A percentile compares a stretch with the other conserved stretches of the same genome.
These are phyloP conservation scores for Caenorhabditis plicata DNA, from an alignment of 2,888 invertebrate species.

Conservation along the genomic window DNA sequence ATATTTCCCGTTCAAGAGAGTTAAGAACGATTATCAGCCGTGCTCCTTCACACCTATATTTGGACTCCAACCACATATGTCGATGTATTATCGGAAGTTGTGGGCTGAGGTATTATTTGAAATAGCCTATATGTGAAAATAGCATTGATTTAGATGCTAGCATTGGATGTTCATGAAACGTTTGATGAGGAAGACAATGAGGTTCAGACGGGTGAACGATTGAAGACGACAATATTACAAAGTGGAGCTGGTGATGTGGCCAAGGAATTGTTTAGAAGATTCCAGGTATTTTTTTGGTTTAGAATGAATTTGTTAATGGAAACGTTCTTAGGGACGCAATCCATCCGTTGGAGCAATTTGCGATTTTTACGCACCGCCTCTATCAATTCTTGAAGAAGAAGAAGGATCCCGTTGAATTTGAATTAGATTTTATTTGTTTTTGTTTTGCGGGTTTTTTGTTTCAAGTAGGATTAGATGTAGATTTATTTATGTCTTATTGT, in stretches of 20 bases:
- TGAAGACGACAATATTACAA: slow-evolving; percentile 56
- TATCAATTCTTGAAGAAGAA: slow-evolving; percentile 37
- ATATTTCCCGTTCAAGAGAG: slow-evolving; percentile 78
- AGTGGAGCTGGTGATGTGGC: slow-evolving; percentile 58
- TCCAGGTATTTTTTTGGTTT: slow-evolving; percentile 43
- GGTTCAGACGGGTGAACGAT: slow-evolving; percentile 56
- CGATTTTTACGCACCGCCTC: slow-evolving; percentile 63
- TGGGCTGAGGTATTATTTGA: slow-evolving; percentile 44
- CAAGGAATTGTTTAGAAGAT: slow-evolving; percentile 58
- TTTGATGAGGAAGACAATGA: slow-evolving; percentile 59
- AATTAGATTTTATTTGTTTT: neutral
- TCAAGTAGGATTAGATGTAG: neutral
- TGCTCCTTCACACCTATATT: slow-evolving; percentile 83
- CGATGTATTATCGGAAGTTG: slow-evolving; percentile 63
- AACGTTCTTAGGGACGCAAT: slow-evolving; percentile 55
- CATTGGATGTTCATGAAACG: slow-evolving; percentile 62
- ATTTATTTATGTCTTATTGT: neutral
- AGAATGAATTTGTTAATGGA: neutral
- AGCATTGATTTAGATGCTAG: slow-evolving; percentile 62
- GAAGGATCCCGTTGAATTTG: neutral
- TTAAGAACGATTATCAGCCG: slow-evolving; percentile 78
- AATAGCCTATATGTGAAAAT: neutral
- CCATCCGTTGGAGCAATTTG: slow-evolving; percentile 64
- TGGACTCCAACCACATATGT: slow-evolving; percentile 70
- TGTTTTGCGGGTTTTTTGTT: neutral